Base-by-base conservation (phyloP, 1,140 invertebrate species). In the Drosophila kanapiae region DNA sequence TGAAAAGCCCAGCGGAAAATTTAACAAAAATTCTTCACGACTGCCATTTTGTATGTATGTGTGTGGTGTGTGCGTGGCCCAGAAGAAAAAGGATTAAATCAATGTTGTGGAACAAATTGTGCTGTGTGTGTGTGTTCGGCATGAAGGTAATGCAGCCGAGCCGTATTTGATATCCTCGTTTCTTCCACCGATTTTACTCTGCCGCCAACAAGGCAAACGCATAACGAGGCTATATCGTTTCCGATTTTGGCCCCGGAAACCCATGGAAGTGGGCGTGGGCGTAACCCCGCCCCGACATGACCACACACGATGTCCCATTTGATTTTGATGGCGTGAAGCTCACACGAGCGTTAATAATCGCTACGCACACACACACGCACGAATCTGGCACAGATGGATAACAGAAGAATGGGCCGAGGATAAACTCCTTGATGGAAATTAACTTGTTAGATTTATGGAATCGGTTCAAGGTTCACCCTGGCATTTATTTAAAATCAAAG, bases 11-110 rank as follows among this genome's bases (percentile, higher is more conserved):
- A 58, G 65, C 56, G 75, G 51, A 78, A 78, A 79, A 78, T 78
- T 78, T 78, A 78, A 79, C 75, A 70, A 70, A 78, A 78, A 72
- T 78, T 70, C 74, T 40, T 42, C 75, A 56, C 75, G 63, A 63
- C 64, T 53, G 74, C 61, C 74, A 45, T 61, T 77, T 13, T 63
- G 49, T 75, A 18, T 40, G 53, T n/a, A 51, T 49, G 38, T 38
- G 37, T 76, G 75, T 48, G 49, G 29, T 58, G 74, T 77, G 49
- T 75, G 74, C 54, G 35, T 77, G 75, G 54, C 56, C 47, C 62
- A 38, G 56, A 77, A 77, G 56, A 78, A 79, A 79, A 79, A 79
- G 77, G 77, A 79, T 79, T 79, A 79, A 79, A 79, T 79, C 77
- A 79, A 79, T 79, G 77, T 79, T 79, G 58, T 78, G 77, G 77